A percentile compares a stretch with the other conserved stretches of the same genome.
These are phyloP conservation scores for Phenganax subtilis DNA, from an alignment of 92 coral and sea anemone genomes.

Conservation along the genomic window DNA sequence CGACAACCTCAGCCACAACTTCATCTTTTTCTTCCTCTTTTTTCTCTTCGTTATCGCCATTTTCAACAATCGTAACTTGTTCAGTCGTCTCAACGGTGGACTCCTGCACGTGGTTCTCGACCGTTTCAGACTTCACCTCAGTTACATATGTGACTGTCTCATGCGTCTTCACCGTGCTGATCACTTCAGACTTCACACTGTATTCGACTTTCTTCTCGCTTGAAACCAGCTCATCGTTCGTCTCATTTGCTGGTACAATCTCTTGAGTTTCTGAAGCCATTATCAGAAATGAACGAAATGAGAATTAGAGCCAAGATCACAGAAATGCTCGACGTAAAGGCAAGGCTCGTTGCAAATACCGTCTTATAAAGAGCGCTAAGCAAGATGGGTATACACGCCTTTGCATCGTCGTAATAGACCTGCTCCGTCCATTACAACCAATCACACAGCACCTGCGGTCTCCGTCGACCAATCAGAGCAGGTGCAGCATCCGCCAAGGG, in stretches of 20 bases:
- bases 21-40: slow-evolving; percentile 18
- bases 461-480: slow-evolving; percentile 18
- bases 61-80: slow-evolving; percentile 20
- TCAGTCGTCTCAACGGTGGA: slow-evolving; percentile 13
- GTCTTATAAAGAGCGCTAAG: slow-evolving; percentile 38
- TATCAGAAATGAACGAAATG: slow-evolving; percentile 5
- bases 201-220: slow-evolving; percentile 36
- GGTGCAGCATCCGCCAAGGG: slow-evolving; percentile 1
- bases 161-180: slow-evolving; percentile 41
- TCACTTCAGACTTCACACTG: slow-evolving; percentile 41
- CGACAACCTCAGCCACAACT: slow-evolving; percentile 3
- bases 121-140: slow-evolving; percentile 33
- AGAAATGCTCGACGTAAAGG: not conserved
- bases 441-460: slow-evolving; percentile 50
- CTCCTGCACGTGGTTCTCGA: slow-evolving; percentile 44
- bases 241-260: slow-evolving; percentile 24
- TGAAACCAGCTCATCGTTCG: slow-evolving; percentile 18
- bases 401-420: slow-evolving; percentile 67
- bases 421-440: slow-evolving; percentile 80
- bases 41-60: slow-evolving; percentile 25
- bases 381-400: slow-evolving; percentile 46
- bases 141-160: slow-evolving; percentile 42
- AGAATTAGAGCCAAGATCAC: slow-evolving; percentile 37
- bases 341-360: not conserved
- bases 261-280: slow-evolving; percentile 35